Percentiles rank a stretch among this genome's conserved stretches.
Evolutionary conservation across 2,113 vertebrate genomes (phyloP).

Genomic region (Pandion haliaetus): DNA sequence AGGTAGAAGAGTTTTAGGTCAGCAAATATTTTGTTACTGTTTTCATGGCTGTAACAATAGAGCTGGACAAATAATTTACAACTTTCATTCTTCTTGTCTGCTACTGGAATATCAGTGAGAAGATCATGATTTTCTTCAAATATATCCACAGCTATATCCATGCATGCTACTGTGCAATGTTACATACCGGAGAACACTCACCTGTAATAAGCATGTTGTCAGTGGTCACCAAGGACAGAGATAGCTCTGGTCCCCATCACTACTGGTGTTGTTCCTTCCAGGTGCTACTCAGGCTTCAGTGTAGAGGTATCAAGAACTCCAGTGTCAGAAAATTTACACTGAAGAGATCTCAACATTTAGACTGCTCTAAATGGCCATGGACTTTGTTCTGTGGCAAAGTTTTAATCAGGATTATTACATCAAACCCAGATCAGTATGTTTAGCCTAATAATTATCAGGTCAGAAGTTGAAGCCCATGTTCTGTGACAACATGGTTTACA

Average conservation of each 20-base stretch:
- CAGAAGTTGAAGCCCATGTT: neutral
- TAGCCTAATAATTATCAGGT: neutral
- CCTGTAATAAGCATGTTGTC: rapidly evolving
- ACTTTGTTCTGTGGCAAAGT: neutral
- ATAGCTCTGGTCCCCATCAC: rapidly evolving
- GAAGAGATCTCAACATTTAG: neutral
- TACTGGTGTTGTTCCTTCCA: neutral
- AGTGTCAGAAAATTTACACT: neutral
- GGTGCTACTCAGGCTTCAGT: neutral
- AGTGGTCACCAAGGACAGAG: neutral
- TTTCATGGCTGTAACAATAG: neutral
- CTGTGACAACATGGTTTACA: rapidly evolving
- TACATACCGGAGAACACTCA: neutral
- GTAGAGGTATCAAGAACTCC: neutral
- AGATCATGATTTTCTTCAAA: neutral
- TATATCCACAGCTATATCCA: neutral
- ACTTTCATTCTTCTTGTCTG: neutral
- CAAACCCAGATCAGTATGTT: neutral
- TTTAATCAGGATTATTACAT: neutral
- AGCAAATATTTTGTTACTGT: neutral
- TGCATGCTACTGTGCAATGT: neutral
- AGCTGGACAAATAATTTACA: neutral
- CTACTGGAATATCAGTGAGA: neutral
- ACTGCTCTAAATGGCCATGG: neutral
- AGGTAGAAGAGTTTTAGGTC: neutral